Percentiles rank a stretch among this genome's conserved stretches.
These are phyloP conservation scores for Malurus alboscapulatus DNA, from an alignment of 2,113 vertebrate species.

Conservation along the genomic window DNA sequence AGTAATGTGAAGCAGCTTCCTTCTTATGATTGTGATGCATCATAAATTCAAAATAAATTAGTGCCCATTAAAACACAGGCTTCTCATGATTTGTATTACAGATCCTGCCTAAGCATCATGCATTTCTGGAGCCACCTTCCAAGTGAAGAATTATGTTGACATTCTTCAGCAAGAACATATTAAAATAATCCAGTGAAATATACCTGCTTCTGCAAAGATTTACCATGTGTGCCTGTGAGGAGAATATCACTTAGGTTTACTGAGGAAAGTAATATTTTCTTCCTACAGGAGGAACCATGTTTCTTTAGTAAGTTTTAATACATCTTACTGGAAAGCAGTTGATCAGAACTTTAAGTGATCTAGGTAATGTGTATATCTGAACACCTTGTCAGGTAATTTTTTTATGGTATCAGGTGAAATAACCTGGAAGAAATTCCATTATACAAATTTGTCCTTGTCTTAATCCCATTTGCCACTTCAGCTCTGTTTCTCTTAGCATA, in stretches of 20 bases:
- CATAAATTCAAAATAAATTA: conserved; percentile 71
- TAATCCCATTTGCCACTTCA: conserved; percentile 33
- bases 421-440: neutral
- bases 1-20: conserved; percentile 4
- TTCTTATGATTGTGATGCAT: conserved; percentile 41
- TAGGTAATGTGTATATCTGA: neutral
- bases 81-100: conserved; percentile 48
- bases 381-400: neutral
- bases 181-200: conserved; percentile 59
- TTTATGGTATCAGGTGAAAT: neutral
- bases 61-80: conserved; percentile 43
- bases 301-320: conserved; percentile 44
- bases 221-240: neutral
- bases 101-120: conserved; percentile 16
- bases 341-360: neutral
- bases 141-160: conserved; percentile 35
- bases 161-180: conserved; percentile 35
- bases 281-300: neutral
- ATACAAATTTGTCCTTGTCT: conserved; percentile 39
- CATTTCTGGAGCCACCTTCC: conserved; percentile 43
- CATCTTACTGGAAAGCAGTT: conserved; percentile 26
- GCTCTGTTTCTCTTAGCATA: neutral
- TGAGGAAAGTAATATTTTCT: conserved; percentile 35
- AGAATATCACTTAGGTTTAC: conserved; percentile 45
- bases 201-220: neutral